A percentile compares a stretch with the other conserved stretches of the same genome.
Conservation (phyloP, 1,140 invertebrate species). For the Reticulitermes speratus region DNA sequence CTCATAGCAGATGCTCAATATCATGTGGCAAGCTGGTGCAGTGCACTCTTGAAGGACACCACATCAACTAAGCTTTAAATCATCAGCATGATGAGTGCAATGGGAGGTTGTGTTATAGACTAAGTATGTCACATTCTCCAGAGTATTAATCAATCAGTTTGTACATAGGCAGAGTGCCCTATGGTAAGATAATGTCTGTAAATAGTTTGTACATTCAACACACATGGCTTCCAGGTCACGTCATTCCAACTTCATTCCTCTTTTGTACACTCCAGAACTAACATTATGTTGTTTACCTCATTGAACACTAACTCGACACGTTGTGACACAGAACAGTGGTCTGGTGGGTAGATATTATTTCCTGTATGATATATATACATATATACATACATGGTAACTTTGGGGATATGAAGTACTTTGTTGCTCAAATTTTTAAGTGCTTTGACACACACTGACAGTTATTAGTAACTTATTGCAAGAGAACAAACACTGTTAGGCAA, state of each 20-base stretch:
- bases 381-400: neutral
- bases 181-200: slow-evolving; percentile 6
- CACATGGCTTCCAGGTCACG: slow-evolving; percentile 16
- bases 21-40: neutral
- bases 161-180: slow-evolving; percentile 13
- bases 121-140: neutral
- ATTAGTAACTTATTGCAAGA: neutral
- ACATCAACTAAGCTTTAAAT: slow-evolving; percentile 8
- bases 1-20: slow-evolving; percentile 46
- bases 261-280: slow-evolving; percentile 1
- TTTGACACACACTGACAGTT: neutral
- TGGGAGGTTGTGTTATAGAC: neutral
- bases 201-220: slow-evolving; percentile 8
- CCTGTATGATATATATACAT: neutral
- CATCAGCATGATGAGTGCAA: neutral
- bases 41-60: neutral
- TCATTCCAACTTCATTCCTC: slow-evolving; percentile 18
- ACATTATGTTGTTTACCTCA: slow-evolving; percentile 10
- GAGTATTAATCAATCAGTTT: slow-evolving; percentile 4
- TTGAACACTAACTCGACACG: slow-evolving; percentile 4
- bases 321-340: neutral
- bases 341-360: neutral
- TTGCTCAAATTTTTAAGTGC: slow-evolving; percentile 19
- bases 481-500: neutral
- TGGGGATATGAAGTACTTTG: neutral